These are phyloP conservation scores for Erythrocebus patas DNA, from an alignment of 2,113 vertebrate species.

Conservation along the genomic window DNA sequence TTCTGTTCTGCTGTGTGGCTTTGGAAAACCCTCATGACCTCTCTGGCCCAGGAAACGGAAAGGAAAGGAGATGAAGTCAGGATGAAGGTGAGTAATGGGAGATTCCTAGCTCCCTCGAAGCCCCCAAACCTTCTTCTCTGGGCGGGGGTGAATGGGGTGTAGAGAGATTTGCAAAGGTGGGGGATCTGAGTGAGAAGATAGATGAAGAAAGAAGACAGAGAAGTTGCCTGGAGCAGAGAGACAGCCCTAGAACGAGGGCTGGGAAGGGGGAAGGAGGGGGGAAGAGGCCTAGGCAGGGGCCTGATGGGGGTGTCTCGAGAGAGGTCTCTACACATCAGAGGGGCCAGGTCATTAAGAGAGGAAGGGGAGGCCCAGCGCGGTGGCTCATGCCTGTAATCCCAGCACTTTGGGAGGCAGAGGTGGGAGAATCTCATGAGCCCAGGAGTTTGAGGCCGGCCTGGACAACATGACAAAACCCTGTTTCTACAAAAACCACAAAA, in stretches of 20 bases:
- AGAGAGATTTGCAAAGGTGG: too few species aligned
- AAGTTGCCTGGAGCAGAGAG: not conserved
- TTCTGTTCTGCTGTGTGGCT: conserved; percentile 41
- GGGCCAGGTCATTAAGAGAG: not conserved
- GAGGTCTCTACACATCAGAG: not conserved
- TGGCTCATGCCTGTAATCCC: not conserved
- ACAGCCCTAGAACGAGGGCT: not conserved
- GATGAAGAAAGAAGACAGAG: not conserved
- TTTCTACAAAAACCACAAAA: not conserved
- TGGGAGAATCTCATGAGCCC: not conserved
- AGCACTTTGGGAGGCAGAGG: not conserved
- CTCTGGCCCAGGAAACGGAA: conserved; percentile 6
- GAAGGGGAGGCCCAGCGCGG: not conserved
- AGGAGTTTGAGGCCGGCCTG: not conserved
- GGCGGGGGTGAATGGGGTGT: rapidly evolving
- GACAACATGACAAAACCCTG: not conserved
- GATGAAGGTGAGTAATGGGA: conserved; percentile 38
- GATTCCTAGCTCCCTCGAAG: not conserved
- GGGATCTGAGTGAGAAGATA: not conserved
- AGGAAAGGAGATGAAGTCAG: not conserved
- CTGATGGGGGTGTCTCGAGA: not conserved
- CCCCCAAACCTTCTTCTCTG: not conserved
- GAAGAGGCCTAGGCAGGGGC: not conserved
- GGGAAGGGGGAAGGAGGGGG: not conserved
- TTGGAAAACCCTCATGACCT: not conserved